Conservation (phyloP, 2,888 invertebrate genomes). For the Lochmaea capreae region DNA sequence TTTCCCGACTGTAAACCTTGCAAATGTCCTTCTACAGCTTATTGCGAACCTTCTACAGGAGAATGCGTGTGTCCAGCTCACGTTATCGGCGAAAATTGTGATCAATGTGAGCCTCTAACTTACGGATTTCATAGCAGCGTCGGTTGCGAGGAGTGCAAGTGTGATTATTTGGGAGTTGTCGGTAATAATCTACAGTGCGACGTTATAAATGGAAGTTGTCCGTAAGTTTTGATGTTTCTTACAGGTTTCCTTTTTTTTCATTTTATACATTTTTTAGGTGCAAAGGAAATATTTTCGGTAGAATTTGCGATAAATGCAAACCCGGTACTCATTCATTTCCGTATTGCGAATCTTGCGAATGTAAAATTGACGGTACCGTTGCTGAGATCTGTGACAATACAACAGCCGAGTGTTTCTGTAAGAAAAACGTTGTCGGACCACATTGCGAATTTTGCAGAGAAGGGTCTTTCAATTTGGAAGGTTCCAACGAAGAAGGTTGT, state of each 20-base stretch:
- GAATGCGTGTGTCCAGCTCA: constrained; percentile 91
- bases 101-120: constrained; percentile 88
- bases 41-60: constrained; percentile 80
- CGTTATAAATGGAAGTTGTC: constrained; percentile 85
- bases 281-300: constrained; percentile 86
- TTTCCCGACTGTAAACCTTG: constrained; percentile 95
- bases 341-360: constrained; percentile 85
- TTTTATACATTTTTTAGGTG: constrained; percentile 69
- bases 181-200: constrained; percentile 86
- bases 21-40: constrained; percentile 85
- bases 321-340: constrained; percentile 91
- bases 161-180: constrained; percentile 85
- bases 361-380: constrained; percentile 85
- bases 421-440: constrained; percentile 74
- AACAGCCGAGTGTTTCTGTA: constrained; percentile 59
- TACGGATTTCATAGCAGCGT: constrained; percentile 94
- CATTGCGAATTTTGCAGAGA: constrained; percentile 88
- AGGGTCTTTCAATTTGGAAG: constrained; percentile 91
- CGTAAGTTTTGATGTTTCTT: constrained; percentile 67
- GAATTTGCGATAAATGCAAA: constrained; percentile 89
- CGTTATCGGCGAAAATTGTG: constrained; percentile 90
- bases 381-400: constrained; percentile 85
- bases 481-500: constrained; percentile 88
- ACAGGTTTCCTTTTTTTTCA: too few relatives aligned
- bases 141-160: constrained; percentile 96